These are phyloP conservation scores for Aepyceros melampus DNA, from an alignment of 2,113 vertebrate genomes.

Conservation along the genomic window DNA sequence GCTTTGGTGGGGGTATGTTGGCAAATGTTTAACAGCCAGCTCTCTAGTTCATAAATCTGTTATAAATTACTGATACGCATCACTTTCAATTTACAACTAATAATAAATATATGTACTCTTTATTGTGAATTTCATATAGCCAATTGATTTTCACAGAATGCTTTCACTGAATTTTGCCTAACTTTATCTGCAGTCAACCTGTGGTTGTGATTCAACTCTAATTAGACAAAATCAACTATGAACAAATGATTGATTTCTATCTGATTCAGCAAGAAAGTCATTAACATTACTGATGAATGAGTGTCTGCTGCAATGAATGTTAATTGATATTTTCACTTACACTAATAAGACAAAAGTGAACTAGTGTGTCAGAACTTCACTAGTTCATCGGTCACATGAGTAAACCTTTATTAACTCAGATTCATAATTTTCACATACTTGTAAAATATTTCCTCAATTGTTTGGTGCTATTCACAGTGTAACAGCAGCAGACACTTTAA, in stretches of 20 bases:
- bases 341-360: not conserved
- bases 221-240: not conserved
- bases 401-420: not conserved
- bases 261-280: not conserved
- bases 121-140: not conserved
- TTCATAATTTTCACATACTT: not conserved
- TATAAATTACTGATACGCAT: not conserved
- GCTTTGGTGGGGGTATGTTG: not conserved
- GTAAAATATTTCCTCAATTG: not conserved
- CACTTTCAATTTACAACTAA: not conserved
- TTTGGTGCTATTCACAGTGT: not conserved
- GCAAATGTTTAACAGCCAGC: not conserved
- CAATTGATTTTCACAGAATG: not conserved
- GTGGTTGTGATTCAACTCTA: not conserved
- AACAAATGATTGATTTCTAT: not conserved
- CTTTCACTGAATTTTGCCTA: not conserved
- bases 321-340: not conserved
- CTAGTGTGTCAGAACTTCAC: not conserved
- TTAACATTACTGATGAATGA: not conserved
- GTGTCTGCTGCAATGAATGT: not conserved
- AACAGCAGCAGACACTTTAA: not conserved
- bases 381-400: not conserved
- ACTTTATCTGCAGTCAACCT: not conserved
- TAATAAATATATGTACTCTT: not conserved
- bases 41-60: not conserved